Evolutionary conservation across 1,140 invertebrate species (phyloP).

Genomic region (Hyposmocoma kahamanoa): DNA sequence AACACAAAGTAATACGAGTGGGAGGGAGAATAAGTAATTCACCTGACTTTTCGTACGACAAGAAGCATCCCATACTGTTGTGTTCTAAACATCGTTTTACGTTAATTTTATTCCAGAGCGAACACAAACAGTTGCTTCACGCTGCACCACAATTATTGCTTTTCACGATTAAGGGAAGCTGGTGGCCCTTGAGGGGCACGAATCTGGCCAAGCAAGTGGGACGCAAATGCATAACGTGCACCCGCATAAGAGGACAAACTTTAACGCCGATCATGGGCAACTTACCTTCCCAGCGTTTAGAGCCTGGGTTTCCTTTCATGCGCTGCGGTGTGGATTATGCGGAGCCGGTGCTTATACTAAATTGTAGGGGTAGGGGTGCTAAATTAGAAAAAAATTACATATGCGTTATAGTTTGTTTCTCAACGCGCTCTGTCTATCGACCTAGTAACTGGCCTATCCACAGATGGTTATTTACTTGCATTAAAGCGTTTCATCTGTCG

Average conservation of each 20-base stretch:
- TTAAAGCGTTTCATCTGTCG: conserved; percentile 22
- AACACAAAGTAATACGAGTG: not conserved
- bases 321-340: conserved; percentile 23
- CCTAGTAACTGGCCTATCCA: conserved; percentile 8
- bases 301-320: conserved; percentile 27
- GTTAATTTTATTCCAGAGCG: not conserved
- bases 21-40: not conserved
- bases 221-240: not conserved
- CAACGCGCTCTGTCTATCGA: conserved; percentile 6
- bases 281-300: not conserved
- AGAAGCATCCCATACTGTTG: not conserved
- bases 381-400: conserved; percentile 12
- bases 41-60: not conserved
- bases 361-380: conserved; percentile 7
- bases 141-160: not conserved
- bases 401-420: conserved; percentile 8
- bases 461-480: conserved; percentile 11
- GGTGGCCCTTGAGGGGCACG: not conserved
- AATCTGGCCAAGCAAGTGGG: not conserved
- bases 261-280: conserved; percentile 3
- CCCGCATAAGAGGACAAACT: not conserved
- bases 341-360: conserved; percentile 18
- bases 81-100: not conserved
- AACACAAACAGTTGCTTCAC: not conserved
- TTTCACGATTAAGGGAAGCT: not conserved